These are phyloP conservation scores for Julus scanicus DNA, from an alignment of 2,888 invertebrate genomes.

Conservation along the genomic window DNA sequence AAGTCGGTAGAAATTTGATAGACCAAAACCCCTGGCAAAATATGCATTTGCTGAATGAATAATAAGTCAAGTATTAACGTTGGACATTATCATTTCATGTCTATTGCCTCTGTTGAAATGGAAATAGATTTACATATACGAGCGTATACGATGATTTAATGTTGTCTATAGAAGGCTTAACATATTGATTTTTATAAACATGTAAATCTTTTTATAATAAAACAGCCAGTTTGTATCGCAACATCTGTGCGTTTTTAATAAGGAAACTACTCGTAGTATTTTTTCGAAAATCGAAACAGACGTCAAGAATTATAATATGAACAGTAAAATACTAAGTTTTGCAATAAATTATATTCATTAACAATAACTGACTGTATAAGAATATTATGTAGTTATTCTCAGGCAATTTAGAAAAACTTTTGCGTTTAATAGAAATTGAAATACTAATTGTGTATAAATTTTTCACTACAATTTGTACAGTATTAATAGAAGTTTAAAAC, in stretches of 20 bases:
- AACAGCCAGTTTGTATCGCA: neutral
- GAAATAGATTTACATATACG: neutral
- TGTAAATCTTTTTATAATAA: neutral
- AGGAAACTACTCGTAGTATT: neutral
- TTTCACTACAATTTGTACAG: too few relatives aligned
- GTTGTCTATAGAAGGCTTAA: neutral
- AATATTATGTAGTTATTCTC: too few relatives aligned
- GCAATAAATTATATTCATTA: too few relatives aligned
- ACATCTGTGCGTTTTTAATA: neutral
- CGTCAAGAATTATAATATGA: too few relatives aligned
- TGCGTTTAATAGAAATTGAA: too few relatives aligned
- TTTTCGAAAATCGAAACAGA: neutral
- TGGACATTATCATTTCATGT: conserved; percentile 16
- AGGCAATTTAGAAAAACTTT: too few relatives aligned
- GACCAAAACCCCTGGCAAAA: neutral
- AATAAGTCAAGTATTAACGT: neutral
- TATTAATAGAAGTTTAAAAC: too few relatives aligned
- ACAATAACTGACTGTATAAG: too few relatives aligned
- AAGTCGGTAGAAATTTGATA: neutral
- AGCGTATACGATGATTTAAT: neutral
- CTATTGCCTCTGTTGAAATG: neutral
- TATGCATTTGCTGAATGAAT: neutral
- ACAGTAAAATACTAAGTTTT: too few relatives aligned
- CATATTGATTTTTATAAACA: neutral
- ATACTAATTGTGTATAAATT: too few relatives aligned